phyloP scores from a whole-genome alignment of 2,113 vertebrate species.

The Girardinichthys multiradiatus region DNA sequence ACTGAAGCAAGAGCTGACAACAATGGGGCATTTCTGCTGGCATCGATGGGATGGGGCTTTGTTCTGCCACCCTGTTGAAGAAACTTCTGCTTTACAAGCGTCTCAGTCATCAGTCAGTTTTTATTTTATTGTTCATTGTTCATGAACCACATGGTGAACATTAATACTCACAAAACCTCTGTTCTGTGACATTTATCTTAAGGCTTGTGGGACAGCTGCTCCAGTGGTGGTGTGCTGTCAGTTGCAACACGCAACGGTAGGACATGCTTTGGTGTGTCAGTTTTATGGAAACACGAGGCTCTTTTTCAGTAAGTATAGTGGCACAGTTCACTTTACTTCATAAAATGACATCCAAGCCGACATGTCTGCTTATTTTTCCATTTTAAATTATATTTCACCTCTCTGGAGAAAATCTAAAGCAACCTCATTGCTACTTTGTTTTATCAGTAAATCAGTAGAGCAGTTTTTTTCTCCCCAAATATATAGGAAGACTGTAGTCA shows the following conservation, averaged over 20 bases:
- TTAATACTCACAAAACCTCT: neutral
- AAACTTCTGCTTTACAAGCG: neutral
- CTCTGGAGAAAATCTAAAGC: constrained; percentile 10
- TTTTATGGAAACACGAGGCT: constrained; percentile 43
- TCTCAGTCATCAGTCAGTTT: neutral
- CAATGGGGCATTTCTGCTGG: constrained; percentile 1
- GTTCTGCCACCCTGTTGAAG: no score
- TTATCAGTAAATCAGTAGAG: constrained; percentile 47
- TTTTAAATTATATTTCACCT: neutral
- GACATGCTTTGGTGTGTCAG: constrained; percentile 26
- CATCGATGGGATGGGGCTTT: neutral
- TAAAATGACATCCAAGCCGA: neutral
- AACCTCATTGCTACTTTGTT: constrained; percentile 10
- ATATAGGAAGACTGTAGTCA: constrained; percentile 39
- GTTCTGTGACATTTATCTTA: neutral
- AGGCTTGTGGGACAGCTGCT: constrained; percentile 2
- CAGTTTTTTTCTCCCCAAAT: constrained; percentile 32
- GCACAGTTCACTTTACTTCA: neutral
- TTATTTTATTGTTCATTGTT: neutral
- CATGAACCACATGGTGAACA: neutral
- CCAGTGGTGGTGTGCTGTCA: constrained; percentile 5
- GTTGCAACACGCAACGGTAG: constrained; percentile 45
- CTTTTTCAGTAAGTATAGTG: constrained; percentile 12
- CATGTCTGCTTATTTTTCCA: constrained; percentile 17
- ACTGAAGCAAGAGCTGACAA: neutral